A percentile compares a stretch with the other conserved stretches of the same genome.
Evolutionary conservation across 2,888 invertebrate species (phyloP).

Genomic region (Plebejus anna): DNA sequence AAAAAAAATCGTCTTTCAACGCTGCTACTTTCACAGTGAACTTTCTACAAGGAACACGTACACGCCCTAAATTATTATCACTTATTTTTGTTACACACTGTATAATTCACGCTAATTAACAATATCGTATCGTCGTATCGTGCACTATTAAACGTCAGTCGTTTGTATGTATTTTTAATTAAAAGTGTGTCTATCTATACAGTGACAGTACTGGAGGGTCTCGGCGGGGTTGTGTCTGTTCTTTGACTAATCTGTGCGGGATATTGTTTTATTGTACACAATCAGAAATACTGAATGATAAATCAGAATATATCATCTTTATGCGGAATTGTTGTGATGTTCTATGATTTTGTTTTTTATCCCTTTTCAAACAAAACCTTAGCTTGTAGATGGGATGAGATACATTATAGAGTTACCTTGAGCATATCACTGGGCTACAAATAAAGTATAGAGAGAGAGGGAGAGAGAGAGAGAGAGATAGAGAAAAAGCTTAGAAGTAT

Average conservation of each 20-base stretch:
- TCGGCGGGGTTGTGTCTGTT: background rate
- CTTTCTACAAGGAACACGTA: too few relatives aligned
- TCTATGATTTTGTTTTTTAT: background rate
- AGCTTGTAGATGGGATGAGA: background rate
- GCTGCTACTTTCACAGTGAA: too few relatives aligned
- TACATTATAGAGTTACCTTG: too few relatives aligned
- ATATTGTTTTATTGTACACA: conserved; percentile 24
- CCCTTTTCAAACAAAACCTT: background rate
- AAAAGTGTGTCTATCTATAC: conserved; percentile 36
- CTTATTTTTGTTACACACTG: too few relatives aligned
- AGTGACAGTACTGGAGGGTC: conserved; percentile 33
- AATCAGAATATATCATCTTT: background rate
- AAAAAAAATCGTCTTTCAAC: too few relatives aligned
- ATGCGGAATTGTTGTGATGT: background rate
- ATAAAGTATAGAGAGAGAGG: too few relatives aligned
- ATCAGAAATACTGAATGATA: conserved; percentile 4
- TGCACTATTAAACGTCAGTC: conserved; percentile 16
- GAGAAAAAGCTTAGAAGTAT: too few relatives aligned
- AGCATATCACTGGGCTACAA: too few relatives aligned
- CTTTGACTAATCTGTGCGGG: conserved; percentile 14
- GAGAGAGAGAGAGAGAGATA: too few relatives aligned
- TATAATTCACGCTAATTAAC: background rate
- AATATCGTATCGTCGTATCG: conserved; percentile 24
- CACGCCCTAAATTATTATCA: too few relatives aligned
- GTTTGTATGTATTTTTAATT: conserved; percentile 39